Conservation (phyloP, 2,113 vertebrate genomes). For the Boulengeromyrus knoepffleri region DNA sequence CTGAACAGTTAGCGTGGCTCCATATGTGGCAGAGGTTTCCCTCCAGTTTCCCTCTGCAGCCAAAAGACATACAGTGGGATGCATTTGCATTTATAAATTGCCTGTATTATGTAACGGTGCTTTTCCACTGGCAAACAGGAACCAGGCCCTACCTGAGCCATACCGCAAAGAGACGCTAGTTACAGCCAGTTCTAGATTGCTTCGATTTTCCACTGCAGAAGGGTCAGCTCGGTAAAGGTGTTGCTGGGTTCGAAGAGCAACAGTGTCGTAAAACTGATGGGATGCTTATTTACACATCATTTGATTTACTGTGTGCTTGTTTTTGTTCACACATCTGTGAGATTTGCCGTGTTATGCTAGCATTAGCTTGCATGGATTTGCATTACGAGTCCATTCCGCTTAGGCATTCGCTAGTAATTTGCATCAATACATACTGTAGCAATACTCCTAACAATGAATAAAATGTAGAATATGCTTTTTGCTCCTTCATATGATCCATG, state of each 20-base stretch:
- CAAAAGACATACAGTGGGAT: background rate
- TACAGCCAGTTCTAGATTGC: background rate
- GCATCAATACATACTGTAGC: background rate
- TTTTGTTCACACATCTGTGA: background rate
- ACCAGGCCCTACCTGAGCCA: background rate
- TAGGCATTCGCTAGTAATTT: background rate
- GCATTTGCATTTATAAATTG: background rate
- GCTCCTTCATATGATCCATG: background rate
- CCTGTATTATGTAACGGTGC: background rate
- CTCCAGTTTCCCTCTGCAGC: background rate
- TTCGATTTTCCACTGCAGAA: background rate
- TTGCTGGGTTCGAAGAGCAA: background rate
- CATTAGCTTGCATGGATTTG: background rate
- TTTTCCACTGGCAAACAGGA: background rate
- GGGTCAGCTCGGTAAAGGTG: background rate
- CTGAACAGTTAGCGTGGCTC: background rate
- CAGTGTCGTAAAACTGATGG: background rate
- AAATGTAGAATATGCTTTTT: background rate
- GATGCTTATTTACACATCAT: background rate
- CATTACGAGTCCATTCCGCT: background rate
- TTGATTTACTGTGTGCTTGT: background rate
- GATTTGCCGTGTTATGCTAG: background rate
- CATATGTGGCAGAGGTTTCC: background rate
- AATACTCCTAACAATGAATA: background rate
- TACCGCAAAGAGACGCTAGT: background rate